These are phyloP conservation scores for Brachystomella parvula DNA, from an alignment of 1,140 invertebrate genomes.

Conservation along the genomic window DNA sequence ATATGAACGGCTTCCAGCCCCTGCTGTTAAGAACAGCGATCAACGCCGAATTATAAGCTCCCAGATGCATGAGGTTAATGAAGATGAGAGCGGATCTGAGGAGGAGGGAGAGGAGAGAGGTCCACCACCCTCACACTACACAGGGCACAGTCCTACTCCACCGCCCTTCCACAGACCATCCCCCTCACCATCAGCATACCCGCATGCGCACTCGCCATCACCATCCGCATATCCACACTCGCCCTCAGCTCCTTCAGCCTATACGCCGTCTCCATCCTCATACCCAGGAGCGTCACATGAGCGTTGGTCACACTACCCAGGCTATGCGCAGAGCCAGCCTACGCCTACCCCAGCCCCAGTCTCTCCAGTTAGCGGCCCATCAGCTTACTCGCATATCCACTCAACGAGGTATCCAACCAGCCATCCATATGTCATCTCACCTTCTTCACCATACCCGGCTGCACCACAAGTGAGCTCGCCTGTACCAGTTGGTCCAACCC, in stretches of 20 bases:
- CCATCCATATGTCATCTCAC: no score
- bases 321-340: no score
- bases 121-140: constrained; percentile 1
- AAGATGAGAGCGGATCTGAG: background rate
- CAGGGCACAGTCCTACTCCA: background rate
- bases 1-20: constrained; percentile 5
- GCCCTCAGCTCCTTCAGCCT: background rate
- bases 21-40: constrained; percentile 26
- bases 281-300: background rate
- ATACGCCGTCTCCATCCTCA: background rate
- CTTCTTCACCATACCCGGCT: background rate
- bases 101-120: background rate
- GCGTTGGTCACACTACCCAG: no score
- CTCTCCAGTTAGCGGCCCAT: background rate
- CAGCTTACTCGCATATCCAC: background rate
- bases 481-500: background rate
- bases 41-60: constrained; percentile 28
- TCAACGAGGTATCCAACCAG: background rate
- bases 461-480: background rate
- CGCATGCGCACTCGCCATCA: background rate
- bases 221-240: background rate
- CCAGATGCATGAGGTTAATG: background rate
- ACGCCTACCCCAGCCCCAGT: no score
- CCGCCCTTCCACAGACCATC: background rate
- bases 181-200: background rate